Percentiles rank a stretch among this genome's conserved stretches.
phyloP scores from a whole-genome alignment of 2,113 vertebrate genomes.

The Sitta europaea region DNA sequence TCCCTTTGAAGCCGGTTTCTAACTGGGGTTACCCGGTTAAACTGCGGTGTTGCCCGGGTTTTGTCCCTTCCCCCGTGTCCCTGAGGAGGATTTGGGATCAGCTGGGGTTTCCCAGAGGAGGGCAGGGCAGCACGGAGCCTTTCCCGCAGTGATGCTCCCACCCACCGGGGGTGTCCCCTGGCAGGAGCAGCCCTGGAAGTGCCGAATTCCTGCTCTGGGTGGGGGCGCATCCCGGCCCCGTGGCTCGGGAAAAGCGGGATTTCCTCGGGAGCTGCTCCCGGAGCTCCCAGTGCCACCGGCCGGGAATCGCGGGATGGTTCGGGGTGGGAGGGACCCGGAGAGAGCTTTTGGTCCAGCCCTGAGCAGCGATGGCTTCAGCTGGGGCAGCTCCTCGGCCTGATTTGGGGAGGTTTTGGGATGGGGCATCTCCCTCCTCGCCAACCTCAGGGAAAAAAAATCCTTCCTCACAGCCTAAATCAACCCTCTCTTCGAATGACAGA shows the following conservation, averaged over 20 bases:
- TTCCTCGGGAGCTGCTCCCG: neutral
- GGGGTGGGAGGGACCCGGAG: neutral
- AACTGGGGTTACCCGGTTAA: no score
- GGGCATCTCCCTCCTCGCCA: neutral
- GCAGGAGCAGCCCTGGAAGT: neutral
- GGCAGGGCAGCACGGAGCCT: neutral
- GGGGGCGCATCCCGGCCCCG: neutral
- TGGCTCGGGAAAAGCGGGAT: neutral
- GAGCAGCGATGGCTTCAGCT: neutral
- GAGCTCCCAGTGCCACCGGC: accelerated
- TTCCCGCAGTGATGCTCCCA: no score
- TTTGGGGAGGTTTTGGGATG: neutral
- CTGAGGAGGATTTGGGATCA: neutral
- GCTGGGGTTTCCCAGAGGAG: neutral
- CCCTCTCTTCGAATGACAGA: neutral
- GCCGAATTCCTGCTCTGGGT: neutral
- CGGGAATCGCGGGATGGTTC: accelerated
- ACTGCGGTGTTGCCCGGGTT: neutral
- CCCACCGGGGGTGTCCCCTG: no score
- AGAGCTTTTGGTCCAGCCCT: neutral
- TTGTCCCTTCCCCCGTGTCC: neutral
- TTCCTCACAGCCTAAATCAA: neutral
- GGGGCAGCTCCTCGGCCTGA: neutral
- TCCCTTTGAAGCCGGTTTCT: neutral
- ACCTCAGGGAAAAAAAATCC: neutral